Evolutionary conservation across 2,113 vertebrate genomes (phyloP).

Genomic region (Hyperoodon ampullatus): DNA sequence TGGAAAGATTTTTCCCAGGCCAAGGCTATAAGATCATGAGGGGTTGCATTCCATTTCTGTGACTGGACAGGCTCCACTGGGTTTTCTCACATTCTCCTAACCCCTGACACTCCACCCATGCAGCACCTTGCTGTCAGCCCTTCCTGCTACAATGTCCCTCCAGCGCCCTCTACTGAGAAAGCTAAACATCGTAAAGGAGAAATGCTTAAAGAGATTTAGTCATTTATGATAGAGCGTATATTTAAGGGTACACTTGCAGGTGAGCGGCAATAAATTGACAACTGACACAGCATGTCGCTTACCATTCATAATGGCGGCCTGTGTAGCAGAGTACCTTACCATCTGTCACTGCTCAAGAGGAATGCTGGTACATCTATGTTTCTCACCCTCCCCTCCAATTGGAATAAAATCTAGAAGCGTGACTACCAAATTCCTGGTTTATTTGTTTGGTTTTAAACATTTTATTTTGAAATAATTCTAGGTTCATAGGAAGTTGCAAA

Average conservation of each 20-base stretch:
- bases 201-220: neutral
- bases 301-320: neutral
- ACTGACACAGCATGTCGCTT: neutral
- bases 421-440: neutral
- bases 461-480: constrained; percentile 28
- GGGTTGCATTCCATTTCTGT: neutral
- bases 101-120: neutral
- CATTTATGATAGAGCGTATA: neutral
- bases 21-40: neutral
- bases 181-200: neutral
- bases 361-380: neutral
- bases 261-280: neutral
- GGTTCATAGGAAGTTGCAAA: neutral
- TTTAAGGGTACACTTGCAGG: neutral
- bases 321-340: neutral
- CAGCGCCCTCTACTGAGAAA: neutral
- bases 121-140: neutral
- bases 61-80: neutral
- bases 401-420: neutral
- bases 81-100: neutral
- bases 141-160: neutral
- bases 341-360: neutral
- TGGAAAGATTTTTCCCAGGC: neutral
- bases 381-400: neutral
- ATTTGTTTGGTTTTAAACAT: neutral